Percentiles rank a stretch among this genome's conserved stretches.
phyloP scores from a whole-genome alignment of 2,797 vertebrate genomes.

The Galaxias olidus region DNA sequence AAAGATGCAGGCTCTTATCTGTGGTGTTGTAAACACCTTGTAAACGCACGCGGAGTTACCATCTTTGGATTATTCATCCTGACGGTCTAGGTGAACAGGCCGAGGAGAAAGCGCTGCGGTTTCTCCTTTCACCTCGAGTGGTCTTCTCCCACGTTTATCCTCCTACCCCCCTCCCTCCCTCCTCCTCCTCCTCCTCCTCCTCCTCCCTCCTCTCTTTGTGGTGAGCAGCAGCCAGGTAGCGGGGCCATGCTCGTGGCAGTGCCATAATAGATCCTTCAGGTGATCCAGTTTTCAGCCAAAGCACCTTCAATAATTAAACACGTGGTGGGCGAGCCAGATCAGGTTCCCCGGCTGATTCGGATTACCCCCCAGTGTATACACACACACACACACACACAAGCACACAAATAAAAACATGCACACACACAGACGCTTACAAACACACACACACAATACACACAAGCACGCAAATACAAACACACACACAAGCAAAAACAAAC shows the following conservation, averaged over 20 bases:
- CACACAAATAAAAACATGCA: constrained; percentile 7
- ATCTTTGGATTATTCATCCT: constrained; percentile 61
- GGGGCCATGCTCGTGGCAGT: constrained; percentile 26
- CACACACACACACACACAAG: constrained; percentile 43
- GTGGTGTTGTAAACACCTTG: constrained; percentile 14
- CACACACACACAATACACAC: constrained; percentile 17
- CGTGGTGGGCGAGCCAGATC: constrained; percentile 67
- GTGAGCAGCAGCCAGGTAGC: constrained; percentile 8
- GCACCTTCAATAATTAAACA: constrained; percentile 78
- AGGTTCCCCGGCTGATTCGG: constrained; percentile 67
- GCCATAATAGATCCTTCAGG: constrained; percentile 63
- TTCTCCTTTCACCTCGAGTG: constrained; percentile 59
- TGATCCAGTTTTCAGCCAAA: constrained; percentile 75
- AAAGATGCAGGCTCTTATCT: constrained; percentile 31
- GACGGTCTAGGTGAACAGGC: constrained; percentile 60
- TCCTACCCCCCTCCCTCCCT: no score
- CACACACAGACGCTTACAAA: constrained; percentile 26
- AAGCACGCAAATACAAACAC: constrained; percentile 5
- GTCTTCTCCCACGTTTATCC: constrained; percentile 32
- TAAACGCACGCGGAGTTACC: constrained; percentile 3
- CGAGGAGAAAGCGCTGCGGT: constrained; percentile 41
- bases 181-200: constrained; percentile 10
- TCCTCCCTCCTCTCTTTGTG: constrained; percentile 25
- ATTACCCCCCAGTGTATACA: constrained; percentile 70
- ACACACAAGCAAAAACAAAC: no score